Evolutionary conservation across 2,888 invertebrate genomes (phyloP).

Genomic region (Eubasilissa splendida): DNA sequence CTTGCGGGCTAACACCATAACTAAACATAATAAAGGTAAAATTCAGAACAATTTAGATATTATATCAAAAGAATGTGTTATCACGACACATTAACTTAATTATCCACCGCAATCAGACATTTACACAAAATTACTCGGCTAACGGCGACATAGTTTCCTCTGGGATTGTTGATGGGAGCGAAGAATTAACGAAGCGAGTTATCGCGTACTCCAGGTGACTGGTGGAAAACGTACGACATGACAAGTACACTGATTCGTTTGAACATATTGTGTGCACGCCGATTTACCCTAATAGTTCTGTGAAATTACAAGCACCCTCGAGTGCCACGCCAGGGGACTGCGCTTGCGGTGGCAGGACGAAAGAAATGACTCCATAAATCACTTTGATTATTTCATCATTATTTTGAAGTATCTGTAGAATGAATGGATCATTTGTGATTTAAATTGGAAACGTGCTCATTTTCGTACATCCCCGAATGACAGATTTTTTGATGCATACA

Average conservation of each 20-base stretch:
- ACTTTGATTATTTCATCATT: conserved; percentile 26
- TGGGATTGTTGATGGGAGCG: conserved; percentile 15
- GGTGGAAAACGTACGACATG: conserved; percentile 38
- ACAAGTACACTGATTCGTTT: conserved; percentile 42
- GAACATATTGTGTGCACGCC: conserved; percentile 29
- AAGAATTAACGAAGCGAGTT: conserved; percentile 39
- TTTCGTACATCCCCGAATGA: too few species aligned
- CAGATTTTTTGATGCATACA: too few species aligned
- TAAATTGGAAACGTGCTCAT: too few species aligned
- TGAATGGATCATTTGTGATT: conserved; percentile 14
- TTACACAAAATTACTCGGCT: conserved; percentile 30
- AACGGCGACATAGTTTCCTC: conserved; percentile 15
- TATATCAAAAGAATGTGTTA: conserved; percentile 48
- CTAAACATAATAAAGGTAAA: conserved; percentile 30
- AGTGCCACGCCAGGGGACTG: not conserved
- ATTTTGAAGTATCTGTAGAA: conserved; percentile 3
- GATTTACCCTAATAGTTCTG: conserved; percentile 1
- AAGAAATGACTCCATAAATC: conserved; percentile 13
- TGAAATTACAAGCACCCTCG: conserved; percentile 13
- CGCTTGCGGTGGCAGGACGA: conserved; percentile 14
- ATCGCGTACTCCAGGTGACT: conserved; percentile 39
- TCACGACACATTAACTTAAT: conserved; percentile 57
- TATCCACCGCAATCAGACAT: conserved; percentile 50
- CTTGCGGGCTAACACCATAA: conserved; percentile 24
- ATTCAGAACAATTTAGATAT: conserved; percentile 41